Base-by-base conservation (phyloP, 2,888 invertebrate genomes). In the Calameuta pallipes region DNA sequence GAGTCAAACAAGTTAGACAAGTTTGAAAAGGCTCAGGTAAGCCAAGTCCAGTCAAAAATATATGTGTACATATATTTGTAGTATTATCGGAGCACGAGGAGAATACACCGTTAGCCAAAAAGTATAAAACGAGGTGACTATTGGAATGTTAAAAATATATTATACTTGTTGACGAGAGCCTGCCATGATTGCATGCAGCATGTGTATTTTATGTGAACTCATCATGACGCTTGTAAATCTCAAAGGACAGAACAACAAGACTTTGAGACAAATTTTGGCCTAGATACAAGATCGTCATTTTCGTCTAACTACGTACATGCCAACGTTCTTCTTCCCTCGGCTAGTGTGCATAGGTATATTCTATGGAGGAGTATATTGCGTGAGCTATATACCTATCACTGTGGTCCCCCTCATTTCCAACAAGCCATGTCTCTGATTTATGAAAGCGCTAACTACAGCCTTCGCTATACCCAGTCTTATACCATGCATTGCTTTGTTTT, bases 381-480 rank as follows among this genome's bases (percentile, higher is more conserved):
- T 56, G 56, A 56, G 56, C 56, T 56, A 23, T 56, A 56, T 56
- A 56, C 56, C 56, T 56, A 23, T 23, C 56, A 15, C 56, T 23
- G 9, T 56, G 56, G 56, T 56, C 23, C 23, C 56, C 71, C 71
- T 71, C 31, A 71, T 31, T 34, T 34, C 71, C 71, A 34, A 30
- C 71, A 34, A 31, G 71, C 71, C 71, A 31, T 34, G 71, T 34
- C 71, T 71, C 71, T 34, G 71, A 34, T 71, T 34, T 71, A 34
- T 34, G 71, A 71, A 71, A 31, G 71, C 31, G 71, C 71, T 71
- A 71, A 71, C 71, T 34, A 34, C 71, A 71, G 56, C 23, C 23
- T 56, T 23, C 23, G 56, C 56, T 56, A 15, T 23, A 9, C 6
- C 56, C 56, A 56, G 56, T 6, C 56, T 23, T 56, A 56, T 56